A percentile compares a stretch with the other conserved stretches of the same genome.
Evolutionary conservation across 2,797 vertebrate species (phyloP).

Genomic region (Acanthiza pusilla): DNA sequence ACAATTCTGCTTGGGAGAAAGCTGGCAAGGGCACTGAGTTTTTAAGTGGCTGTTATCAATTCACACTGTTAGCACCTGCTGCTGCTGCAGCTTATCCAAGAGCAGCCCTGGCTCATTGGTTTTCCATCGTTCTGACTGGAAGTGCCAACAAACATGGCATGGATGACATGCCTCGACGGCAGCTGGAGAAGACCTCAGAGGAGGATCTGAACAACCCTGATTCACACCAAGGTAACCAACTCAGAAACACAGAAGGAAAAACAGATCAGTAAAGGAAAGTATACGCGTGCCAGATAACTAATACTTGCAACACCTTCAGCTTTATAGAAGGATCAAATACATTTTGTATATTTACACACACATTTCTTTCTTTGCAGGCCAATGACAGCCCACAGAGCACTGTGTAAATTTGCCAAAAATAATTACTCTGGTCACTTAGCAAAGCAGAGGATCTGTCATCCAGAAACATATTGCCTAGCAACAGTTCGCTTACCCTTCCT

Average conservation of each 20-base stretch:
- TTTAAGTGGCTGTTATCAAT: conserved; percentile 26
- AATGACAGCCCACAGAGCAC: neutral
- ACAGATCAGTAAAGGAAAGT: neutral
- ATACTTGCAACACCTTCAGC: neutral
- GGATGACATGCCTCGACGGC: neutral
- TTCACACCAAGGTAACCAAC: neutral
- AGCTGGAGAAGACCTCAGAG: neutral
- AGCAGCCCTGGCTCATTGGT: neutral
- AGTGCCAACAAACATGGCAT: neutral
- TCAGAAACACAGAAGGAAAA: neutral
- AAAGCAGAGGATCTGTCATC: neutral
- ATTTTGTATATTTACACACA: neutral
- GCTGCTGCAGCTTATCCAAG: conserved; percentile 2
- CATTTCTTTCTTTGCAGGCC: neutral
- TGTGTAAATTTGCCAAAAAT: neutral
- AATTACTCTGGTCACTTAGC: conserved; percentile 20
- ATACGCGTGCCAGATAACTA: neutral
- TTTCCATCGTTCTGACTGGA: neutral
- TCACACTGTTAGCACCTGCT: conserved; percentile 20
- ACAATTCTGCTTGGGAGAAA: neutral
- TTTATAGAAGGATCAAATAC: neutral
- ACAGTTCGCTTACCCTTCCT: neutral
- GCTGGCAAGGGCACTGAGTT: neutral
- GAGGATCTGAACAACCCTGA: neutral
- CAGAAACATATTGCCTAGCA: conserved; percentile 35